Base-by-base conservation (phyloP, 1,140 invertebrate genomes). In the Planococcus citri region DNA sequence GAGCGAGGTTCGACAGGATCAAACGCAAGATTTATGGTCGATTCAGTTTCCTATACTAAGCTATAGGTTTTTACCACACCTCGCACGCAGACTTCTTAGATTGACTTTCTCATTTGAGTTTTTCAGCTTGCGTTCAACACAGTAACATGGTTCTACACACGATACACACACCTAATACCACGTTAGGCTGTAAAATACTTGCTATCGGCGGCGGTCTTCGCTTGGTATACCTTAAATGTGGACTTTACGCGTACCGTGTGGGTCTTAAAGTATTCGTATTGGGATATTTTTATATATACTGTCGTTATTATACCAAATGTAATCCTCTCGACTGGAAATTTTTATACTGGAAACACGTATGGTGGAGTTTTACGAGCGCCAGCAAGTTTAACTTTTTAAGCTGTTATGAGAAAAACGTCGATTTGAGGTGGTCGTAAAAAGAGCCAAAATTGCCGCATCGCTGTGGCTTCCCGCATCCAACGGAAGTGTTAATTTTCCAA, bases 1-100 rank as follows among this genome's bases (percentile, higher is more conserved):
- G 60, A 64, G 60, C 25, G 22, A 64, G 60, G 60, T 64, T 64
- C 60, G 60, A 64, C 60, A 64, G 60, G 60, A 64, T 64, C 60
- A 64, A 64, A 64, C 60, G 60, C 25, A 21, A 64, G 60, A 64
- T 64, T 64, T 64, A 64, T 64, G 60, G 60, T 64, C 22, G 60
- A 64, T 64, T 64, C 60, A 27, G 60, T 64, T 64, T 25, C 20
- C 60, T 64, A 64, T 64, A 37, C 4, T 4, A 60, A 20, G 57
- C 6, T 4, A 24, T 24, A 64, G 1, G 25, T 14, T 17, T 25
- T 9, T 64, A 64, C 21, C 21, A 64, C 21, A 64, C 21, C 60
- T 25, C 60, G 60, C 25, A 64, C 25, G 22, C 60, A 24, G n/a
- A 64, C 60, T 27, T 64, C 60, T 25, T 25, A 25, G 22, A 64